Evolutionary conservation across 1,140 invertebrate genomes (phyloP).

Genomic region (Araneus ventricosus): DNA sequence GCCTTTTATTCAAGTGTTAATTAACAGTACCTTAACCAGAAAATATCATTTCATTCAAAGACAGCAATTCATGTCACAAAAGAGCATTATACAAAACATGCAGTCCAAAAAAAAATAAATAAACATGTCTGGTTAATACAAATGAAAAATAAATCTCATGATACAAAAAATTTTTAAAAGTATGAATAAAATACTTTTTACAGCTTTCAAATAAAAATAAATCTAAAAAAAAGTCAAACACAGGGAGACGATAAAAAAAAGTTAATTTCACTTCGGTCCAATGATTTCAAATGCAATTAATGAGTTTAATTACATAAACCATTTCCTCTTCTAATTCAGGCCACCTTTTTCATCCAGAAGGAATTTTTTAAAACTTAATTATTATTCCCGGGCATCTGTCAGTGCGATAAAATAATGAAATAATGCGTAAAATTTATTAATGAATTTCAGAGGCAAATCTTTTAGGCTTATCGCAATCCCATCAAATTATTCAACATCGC

Average conservation of each 20-base stretch:
- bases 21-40: too few species aligned
- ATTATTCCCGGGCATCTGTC: constrained; percentile 7
- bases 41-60: too few species aligned
- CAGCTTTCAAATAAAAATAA: too few species aligned
- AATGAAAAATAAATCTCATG: too few species aligned
- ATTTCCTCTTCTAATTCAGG: background rate
- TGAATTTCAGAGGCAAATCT: constrained; percentile 27
- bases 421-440: constrained; percentile 48
- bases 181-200: too few species aligned
- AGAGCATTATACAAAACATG: too few species aligned
- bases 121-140: too few species aligned
- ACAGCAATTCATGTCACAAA: too few species aligned
- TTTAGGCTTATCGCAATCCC: constrained; percentile 20
- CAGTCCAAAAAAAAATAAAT: too few species aligned
- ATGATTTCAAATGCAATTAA: constrained; percentile 21
- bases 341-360: background rate
- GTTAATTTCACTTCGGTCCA: background rate
- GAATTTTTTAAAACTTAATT: constrained; percentile 7
- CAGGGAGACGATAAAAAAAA: background rate
- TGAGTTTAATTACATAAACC: constrained; percentile 49
- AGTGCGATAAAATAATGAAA: background rate
- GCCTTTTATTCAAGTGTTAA: too few species aligned
- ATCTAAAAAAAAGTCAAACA: background rate
- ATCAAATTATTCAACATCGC: constrained; percentile 15
- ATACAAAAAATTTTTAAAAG: too few species aligned